Percentiles rank a stretch among this genome's conserved stretches.
Conservation (phyloP, 2,113 vertebrate genomes). For the Emydura subglobosa region DNA sequence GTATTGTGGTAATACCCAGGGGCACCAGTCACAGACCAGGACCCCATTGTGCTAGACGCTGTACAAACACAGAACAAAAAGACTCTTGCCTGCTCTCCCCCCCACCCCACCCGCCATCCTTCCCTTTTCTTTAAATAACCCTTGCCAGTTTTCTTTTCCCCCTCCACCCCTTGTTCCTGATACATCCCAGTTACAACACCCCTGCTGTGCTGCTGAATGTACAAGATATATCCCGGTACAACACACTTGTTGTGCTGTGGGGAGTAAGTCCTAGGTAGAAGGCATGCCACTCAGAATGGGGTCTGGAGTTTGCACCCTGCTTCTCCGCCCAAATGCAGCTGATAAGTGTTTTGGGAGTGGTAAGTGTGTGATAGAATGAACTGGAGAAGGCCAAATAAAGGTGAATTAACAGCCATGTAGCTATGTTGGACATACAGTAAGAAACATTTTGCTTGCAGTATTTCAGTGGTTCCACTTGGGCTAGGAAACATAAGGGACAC, state of each 20-base stretch:
- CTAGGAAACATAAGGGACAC: neutral
- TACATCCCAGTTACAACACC: constrained; percentile 35
- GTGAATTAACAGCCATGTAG: neutral
- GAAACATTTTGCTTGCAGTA: neutral
- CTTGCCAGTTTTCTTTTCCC: neutral
- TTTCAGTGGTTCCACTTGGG: neutral
- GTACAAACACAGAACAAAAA: constrained; percentile 38
- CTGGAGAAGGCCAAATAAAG: neutral
- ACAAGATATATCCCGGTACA: neutral
- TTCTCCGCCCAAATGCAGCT: neutral
- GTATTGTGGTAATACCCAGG: neutral
- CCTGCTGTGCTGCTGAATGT: neutral
- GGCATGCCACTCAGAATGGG: neutral
- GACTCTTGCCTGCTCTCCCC: neutral
- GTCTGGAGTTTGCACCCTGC: neutral
- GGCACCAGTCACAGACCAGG: constrained; percentile 8
- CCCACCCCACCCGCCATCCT: neutral
- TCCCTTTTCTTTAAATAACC: neutral
- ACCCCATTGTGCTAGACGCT: constrained; percentile 11
- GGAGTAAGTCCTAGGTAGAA: neutral
- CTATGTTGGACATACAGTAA: neutral
- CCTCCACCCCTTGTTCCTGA: constrained; percentile 14
- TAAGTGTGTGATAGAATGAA: neutral
- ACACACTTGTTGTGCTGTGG: neutral
- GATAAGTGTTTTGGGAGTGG: neutral